Base-by-base conservation (phyloP, 1,140 invertebrate species). In the Drosophila bifasciata region DNA sequence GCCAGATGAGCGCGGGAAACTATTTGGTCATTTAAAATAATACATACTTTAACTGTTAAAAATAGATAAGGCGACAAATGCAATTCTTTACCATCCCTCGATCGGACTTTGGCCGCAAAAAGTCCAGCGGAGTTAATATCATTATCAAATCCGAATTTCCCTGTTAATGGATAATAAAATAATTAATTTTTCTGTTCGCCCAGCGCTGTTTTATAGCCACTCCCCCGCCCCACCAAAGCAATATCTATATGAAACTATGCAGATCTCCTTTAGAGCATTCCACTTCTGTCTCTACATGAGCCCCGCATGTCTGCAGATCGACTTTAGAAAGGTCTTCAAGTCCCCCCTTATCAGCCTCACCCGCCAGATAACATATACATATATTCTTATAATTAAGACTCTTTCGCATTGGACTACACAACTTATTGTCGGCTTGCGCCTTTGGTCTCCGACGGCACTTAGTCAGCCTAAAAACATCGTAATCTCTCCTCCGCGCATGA, bases 391-490 rank as follows among this genome's bases (percentile, higher is more conserved):
- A 77, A 76, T 72, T 56, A 72, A 79, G 39, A 39, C 43, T 11
- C 36, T 53, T 48, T 32, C 19, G 41, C 53, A 55, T 50, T 70
- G 51, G 46, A 70, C 57, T 58, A 51, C 43, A 55, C 48, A 50
- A 59, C 41, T 36, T 36, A 11, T 36, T 36, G 5, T 44, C 15
- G 19, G 73, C 53, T 77, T 45, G 21, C 48, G 36, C 55, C 56
- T 72, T 80, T 80, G 67, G 72, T 80, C 58, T 63, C 44, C 43
- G 44, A 58, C 51, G 58, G 32, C 58, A 51, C 57, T 80, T 80
- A 59, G 77, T 76, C 78, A 81, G 61, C 50, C 50, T 25, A 32
- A 32, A 19, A 48, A 25, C 21, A 48, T 23, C 59, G 39, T 13
- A 41, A 17, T 53, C 70, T 70, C 55, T 74, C 62, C 63, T 50